These are phyloP conservation scores for Pharmacophagus antenor DNA, from an alignment of 2,888 invertebrate genomes.

Conservation along the genomic window DNA sequence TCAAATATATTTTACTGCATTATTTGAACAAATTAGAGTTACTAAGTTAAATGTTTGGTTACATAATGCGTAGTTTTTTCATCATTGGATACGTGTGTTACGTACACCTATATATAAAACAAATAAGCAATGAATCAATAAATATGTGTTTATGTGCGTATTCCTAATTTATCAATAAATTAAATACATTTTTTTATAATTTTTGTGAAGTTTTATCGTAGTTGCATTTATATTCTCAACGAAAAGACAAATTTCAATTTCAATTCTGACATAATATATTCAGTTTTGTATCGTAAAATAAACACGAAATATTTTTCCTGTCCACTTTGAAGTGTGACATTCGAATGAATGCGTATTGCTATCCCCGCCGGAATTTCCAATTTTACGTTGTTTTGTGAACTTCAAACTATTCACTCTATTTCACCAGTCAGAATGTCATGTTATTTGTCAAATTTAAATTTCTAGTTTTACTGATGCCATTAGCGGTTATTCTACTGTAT, in stretches of 20 bases:
- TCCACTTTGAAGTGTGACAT: constrained; percentile 19
- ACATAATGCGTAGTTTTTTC: too few relatives aligned
- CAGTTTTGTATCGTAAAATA: constrained; percentile 6
- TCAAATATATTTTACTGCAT: too few relatives aligned
- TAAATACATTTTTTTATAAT: not conserved
- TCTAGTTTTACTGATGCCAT: not conserved
- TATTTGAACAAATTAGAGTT: too few relatives aligned
- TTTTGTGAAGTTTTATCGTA: not conserved
- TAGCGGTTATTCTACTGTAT: too few relatives aligned
- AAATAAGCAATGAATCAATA: too few relatives aligned
- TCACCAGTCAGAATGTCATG: constrained; percentile 4
- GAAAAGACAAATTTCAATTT: not conserved
- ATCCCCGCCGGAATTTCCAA: constrained; percentile 24
- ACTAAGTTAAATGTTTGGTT: too few relatives aligned
- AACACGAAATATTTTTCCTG: constrained; percentile 15
- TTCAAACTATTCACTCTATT: constrained; percentile 19
- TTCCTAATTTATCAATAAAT: not conserved
- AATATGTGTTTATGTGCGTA: too few relatives aligned
- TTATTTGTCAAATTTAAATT: constrained; percentile 9
- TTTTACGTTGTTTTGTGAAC: constrained; percentile 15
- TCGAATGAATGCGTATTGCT: constrained; percentile 18
- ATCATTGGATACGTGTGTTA: too few relatives aligned
- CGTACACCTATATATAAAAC: too few relatives aligned
- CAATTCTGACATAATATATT: not conserved
- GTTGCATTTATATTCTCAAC: not conserved